A percentile compares a stretch with the other conserved stretches of the same genome.
Evolutionary conservation across 2,888 invertebrate species (phyloP).

Genomic region (Drosophila putrida): DNA sequence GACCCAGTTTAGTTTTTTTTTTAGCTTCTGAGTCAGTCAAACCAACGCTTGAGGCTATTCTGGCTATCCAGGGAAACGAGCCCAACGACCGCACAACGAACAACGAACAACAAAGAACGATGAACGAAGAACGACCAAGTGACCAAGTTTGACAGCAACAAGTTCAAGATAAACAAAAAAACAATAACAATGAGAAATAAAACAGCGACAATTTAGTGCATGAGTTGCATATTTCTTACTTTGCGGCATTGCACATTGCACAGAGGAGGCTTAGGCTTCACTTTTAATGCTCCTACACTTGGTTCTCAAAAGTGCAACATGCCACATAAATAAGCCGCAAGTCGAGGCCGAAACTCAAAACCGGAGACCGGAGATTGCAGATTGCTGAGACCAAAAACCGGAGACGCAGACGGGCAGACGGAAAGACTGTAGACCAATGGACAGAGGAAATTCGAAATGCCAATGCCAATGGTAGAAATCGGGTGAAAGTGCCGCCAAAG

Average conservation of each 20-base stretch:
- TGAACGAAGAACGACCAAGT: constrained; percentile 56
- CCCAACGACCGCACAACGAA: constrained; percentile 40
- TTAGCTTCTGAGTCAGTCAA: too few species aligned
- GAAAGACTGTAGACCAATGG: constrained; percentile 29
- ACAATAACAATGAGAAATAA: constrained; percentile 79
- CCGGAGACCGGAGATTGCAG: constrained; percentile 22
- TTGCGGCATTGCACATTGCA: constrained; percentile 1
- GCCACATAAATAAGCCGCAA: constrained; percentile 74
- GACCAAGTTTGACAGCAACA: constrained; percentile 80
- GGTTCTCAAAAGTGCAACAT: constrained; percentile 70
- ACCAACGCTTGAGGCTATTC: constrained; percentile 12
- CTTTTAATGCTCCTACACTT: constrained; percentile 58
- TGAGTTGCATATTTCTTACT: constrained; percentile 71
- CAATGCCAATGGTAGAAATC: constrained; percentile 76
- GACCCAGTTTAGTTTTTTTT: constrained; percentile 50
- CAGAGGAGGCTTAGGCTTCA: constrained; percentile 36
- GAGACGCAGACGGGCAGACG: constrained; percentile 26
- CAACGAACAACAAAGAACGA: too few species aligned
- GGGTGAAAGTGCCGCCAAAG: constrained; percentile 79
- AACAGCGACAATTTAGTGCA: constrained; percentile 81
- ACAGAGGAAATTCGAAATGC: constrained; percentile 75
- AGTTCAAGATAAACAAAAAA: constrained; percentile 78
- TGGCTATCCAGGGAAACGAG: constrained; percentile 25
- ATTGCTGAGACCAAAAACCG: constrained; percentile 3
- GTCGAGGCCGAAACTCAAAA: constrained; percentile 24